These are phyloP conservation scores for Decapterus maruadsi DNA, from an alignment of 2,797 vertebrate species.

Conservation along the genomic window DNA sequence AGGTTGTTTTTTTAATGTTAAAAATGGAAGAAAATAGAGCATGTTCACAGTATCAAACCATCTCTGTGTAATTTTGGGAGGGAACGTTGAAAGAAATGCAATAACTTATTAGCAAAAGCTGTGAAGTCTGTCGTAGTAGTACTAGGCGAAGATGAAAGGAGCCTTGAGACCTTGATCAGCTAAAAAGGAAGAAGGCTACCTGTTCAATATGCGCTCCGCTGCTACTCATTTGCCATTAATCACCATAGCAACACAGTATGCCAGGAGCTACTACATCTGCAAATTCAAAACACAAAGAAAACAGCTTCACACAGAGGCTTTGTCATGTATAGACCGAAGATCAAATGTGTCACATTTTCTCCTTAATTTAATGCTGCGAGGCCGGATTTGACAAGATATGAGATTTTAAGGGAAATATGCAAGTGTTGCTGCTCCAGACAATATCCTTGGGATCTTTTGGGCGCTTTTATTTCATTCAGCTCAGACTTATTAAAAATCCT, in stretches of 20 bases:
- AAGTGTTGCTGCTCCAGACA: slow-evolving; percentile 1
- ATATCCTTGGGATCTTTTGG: slow-evolving; percentile 4
- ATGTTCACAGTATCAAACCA: no score
- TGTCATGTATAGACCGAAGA: slow-evolving; percentile 1
- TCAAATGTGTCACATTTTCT: slow-evolving; percentile 23
- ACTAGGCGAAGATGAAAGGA: slow-evolving; percentile 49
- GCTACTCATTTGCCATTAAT: slow-evolving; percentile 57
- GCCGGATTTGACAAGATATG: slow-evolving; percentile 21
- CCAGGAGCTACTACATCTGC: slow-evolving; percentile 16
- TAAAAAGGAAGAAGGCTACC: slow-evolving; percentile 33
- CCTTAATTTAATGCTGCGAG: slow-evolving; percentile 10
- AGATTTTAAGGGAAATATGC: background rate
- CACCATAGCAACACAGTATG: slow-evolving; percentile 58
- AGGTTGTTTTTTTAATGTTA: background rate
- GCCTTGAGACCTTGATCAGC: slow-evolving; percentile 44
- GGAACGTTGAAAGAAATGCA: background rate
- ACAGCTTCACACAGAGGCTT: slow-evolving; percentile 7
- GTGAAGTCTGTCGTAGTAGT: background rate
- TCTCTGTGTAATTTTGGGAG: background rate
- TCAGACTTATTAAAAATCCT: slow-evolving; percentile 4
- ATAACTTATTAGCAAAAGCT: background rate
- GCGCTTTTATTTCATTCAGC: slow-evolving; percentile 26
- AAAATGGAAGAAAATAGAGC: background rate
- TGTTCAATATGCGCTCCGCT: slow-evolving; percentile 38
- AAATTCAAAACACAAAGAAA: slow-evolving; percentile 20